Base-by-base conservation (phyloP, 2,888 invertebrate species). In the Lasioglossum lativentre region DNA sequence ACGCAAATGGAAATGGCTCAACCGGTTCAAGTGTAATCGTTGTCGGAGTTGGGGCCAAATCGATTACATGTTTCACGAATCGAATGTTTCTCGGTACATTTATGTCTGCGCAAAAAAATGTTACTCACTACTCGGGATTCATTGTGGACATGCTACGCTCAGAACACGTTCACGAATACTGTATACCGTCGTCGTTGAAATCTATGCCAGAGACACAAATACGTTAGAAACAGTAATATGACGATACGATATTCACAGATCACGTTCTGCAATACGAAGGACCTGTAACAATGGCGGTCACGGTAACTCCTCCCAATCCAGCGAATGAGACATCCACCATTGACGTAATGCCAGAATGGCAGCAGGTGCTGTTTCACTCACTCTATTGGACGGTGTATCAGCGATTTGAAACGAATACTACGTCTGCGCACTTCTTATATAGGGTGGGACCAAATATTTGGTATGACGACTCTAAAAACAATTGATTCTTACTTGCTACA, bases 101-200 rank as follows among this genome's bases (percentile, higher is more conserved):
- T 86, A 85, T 85, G 87, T 71, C 87, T 83, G 86, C 82, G 87
- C 83, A 80, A 85, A 85, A 86, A 74, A 88, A 82, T 89, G 93
- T 92, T 94, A 95, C 95, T 95, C 92, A 95, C 95, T 95, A 95
- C 93, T 95, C 95, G 87, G 95, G 95, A 94, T 95, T 95, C 95
- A 95, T 95, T 93, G 95, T 95, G 94, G 95, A 95, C 95, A 95
- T 95, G 89, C 92, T 95, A 95, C 89, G 93, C 87, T 90, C 90
- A 86, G 88, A 89, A 90, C 88, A 90, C 85, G 84, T 68, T 83
- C 72, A 71, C 71, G 86, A 71, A 85, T 86, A 34, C 78, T 63
- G 83, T 87, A 30, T 81, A 75, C 68, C 52, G 82, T 83, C 38
- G 73, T 45, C 81, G 76, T 66, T 38, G 66, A 78, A 79, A 68